These are phyloP conservation scores for Daphoenositta chrysoptera DNA, from an alignment of 2,113 vertebrate species.

Conservation along the genomic window DNA sequence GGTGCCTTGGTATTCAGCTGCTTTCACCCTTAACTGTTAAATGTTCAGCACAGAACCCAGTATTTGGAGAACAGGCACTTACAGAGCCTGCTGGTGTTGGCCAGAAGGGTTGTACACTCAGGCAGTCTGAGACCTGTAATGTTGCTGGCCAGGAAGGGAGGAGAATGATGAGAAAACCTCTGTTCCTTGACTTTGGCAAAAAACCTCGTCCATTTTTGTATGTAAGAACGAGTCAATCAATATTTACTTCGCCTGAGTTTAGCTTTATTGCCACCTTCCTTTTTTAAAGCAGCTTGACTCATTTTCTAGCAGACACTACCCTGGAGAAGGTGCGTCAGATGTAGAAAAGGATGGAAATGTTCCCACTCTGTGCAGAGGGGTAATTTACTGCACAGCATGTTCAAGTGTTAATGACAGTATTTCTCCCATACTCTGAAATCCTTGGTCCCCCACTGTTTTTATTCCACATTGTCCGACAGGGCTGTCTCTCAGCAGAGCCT, in stretches of 20 bases:
- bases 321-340: background rate
- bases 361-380: background rate
- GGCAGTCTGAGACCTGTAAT: background rate
- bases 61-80: background rate
- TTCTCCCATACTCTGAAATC: background rate
- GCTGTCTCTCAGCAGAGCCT: background rate
- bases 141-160: background rate
- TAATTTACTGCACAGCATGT: background rate
- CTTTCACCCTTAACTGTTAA: background rate
- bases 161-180: background rate
- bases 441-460: background rate
- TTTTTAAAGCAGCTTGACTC: background rate
- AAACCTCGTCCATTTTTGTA: background rate
- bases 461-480: background rate
- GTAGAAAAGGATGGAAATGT: background rate
- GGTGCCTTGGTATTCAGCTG: background rate
- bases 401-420: background rate
- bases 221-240: background rate
- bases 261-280: background rate
- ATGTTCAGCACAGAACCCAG: background rate
- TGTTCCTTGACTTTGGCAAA: conserved; percentile 34
- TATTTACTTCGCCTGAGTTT: conserved; percentile 18
- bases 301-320: background rate
- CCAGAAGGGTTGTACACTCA: background rate
- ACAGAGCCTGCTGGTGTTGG: background rate